These are phyloP conservation scores for Mylabris phalerata DNA, from an alignment of 1,140 invertebrate genomes.

Conservation along the genomic window DNA sequence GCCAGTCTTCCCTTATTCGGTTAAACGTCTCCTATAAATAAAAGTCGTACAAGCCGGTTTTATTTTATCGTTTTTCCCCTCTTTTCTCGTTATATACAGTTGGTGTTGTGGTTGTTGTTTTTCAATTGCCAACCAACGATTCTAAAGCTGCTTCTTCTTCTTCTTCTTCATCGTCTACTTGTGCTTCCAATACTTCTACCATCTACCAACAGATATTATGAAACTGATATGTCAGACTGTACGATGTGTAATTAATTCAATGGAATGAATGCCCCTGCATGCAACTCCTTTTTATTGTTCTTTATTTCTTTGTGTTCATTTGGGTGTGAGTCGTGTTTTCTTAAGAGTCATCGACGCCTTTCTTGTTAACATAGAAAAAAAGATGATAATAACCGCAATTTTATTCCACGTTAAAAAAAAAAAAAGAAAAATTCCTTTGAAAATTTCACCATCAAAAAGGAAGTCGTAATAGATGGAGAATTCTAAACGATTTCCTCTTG, in stretches of 20 bases:
- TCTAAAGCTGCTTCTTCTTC: not conserved
- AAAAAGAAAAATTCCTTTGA: too few relatives aligned
- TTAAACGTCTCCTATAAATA: conserved; percentile 25
- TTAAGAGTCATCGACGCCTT: too few relatives aligned
- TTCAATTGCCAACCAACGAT: not conserved
- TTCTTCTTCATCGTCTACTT: not conserved
- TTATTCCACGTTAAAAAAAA: too few relatives aligned
- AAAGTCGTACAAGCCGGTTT: conserved; percentile 22
- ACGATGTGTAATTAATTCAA: conserved; percentile 26
- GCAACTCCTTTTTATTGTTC: conserved; percentile 8
- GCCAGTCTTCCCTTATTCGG: conserved; percentile 28
- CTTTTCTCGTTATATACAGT: not conserved
- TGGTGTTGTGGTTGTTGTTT: not conserved
- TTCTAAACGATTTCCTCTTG: too few relatives aligned
- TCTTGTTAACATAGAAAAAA: too few relatives aligned
- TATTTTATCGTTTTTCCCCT: conserved; percentile 10
- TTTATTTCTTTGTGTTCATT: too few relatives aligned
- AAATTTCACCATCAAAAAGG: too few relatives aligned
- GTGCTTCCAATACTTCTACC: conserved; percentile 12
- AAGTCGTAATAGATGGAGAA: too few relatives aligned
- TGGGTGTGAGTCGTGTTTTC: too few relatives aligned
- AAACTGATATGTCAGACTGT: conserved; percentile 22
- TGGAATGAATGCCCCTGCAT: conserved; percentile 20
- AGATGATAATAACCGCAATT: too few relatives aligned
- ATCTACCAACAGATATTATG: conserved; percentile 17